phyloP scores from a whole-genome alignment of 2,888 invertebrate genomes.

The Rambutsinella grinnellia region DNA sequence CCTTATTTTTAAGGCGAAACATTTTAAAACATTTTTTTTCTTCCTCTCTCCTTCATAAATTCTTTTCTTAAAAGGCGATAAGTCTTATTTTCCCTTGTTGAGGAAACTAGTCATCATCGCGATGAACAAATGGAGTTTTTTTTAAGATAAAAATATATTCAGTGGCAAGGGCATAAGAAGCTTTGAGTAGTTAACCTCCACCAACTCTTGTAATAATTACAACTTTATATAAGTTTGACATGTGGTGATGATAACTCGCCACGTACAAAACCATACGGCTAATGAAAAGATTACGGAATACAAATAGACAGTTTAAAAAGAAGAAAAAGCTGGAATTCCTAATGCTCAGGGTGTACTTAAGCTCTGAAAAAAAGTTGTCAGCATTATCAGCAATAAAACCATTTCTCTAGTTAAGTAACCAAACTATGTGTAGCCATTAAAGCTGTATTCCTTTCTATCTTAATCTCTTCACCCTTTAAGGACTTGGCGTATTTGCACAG shows the following conservation, averaged over 20 bases:
- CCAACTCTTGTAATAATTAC: background rate
- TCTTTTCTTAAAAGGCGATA: slow-evolving; percentile 38
- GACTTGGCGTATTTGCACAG: slow-evolving; percentile 41
- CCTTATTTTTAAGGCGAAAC: too few species aligned
- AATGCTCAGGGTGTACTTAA: too few species aligned
- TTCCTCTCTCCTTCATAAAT: background rate
- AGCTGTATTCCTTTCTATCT: slow-evolving; percentile 28
- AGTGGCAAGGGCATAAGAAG: background rate
- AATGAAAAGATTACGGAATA: slow-evolving; percentile 43
- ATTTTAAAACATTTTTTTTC: slow-evolving; percentile 8
- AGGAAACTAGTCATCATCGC: slow-evolving; percentile 50
- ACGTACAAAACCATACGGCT: slow-evolving; percentile 14
- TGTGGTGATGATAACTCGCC: slow-evolving; percentile 37
- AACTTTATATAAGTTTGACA: background rate
- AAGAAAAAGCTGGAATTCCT: too few species aligned
- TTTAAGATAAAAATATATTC: background rate
- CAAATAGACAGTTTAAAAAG: slow-evolving; percentile 38
- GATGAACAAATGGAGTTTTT: slow-evolving; percentile 10
- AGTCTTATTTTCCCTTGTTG: slow-evolving; percentile 40
- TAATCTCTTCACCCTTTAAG: slow-evolving; percentile 33
- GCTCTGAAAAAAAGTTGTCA: slow-evolving; percentile 22
- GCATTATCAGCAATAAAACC: slow-evolving; percentile 41
- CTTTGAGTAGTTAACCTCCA: background rate
- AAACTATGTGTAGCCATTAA: slow-evolving; percentile 20
- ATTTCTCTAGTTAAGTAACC: slow-evolving; percentile 18